Evolutionary conservation across 2,113 vertebrate species (phyloP).

Genomic region (Gobius niger): DNA sequence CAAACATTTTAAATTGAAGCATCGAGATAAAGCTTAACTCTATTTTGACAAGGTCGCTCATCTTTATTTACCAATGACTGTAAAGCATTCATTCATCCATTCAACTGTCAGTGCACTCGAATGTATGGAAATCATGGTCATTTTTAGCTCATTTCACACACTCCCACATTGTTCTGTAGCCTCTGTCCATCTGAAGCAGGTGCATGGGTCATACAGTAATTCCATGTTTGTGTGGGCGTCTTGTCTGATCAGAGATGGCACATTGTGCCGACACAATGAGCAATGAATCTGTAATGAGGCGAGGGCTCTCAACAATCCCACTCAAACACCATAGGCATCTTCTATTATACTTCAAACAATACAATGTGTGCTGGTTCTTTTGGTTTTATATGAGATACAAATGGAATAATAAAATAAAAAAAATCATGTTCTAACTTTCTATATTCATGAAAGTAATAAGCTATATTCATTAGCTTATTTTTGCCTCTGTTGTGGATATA

Average conservation of each 20-base stretch:
- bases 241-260: constrained; percentile 42
- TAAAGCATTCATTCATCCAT: constrained; percentile 15
- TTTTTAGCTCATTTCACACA: constrained; percentile 39
- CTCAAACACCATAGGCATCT: not conserved
- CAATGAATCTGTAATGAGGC: constrained; percentile 6
- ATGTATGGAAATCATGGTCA: constrained; percentile 26
- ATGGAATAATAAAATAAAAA: no score
- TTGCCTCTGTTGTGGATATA: no score
- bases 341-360: not conserved
- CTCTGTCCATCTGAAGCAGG: constrained; percentile 23
- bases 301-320: constrained; percentile 9
- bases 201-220: constrained; percentile 25
- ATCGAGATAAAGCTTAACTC: no score
- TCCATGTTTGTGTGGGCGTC: constrained; percentile 42
- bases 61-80: not conserved
- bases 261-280: constrained; percentile 8
- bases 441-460: no score
- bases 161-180: constrained; percentile 48
- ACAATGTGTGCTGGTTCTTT: not conserved
- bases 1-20: no score
- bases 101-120: not conserved
- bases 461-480: no score
- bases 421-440: no score
- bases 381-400: no score
- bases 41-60: not conserved